Base-by-base conservation (phyloP, 2,113 vertebrate genomes). In the Tragelaphus strepsiceros region DNA sequence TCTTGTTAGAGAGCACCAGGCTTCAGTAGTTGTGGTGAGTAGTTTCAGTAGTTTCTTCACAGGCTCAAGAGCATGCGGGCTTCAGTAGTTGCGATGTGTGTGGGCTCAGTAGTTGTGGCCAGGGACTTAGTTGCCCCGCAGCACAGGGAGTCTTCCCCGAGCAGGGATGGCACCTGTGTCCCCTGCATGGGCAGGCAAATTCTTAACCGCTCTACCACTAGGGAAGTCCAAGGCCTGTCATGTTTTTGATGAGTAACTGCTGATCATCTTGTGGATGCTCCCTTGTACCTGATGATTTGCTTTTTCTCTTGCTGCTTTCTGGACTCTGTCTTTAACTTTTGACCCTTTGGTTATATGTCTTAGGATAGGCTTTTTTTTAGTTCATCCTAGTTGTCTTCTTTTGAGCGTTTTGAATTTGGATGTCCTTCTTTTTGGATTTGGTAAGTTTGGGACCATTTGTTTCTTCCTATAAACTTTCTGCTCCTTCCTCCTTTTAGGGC, bases 11-110 rank as follows among this genome's bases (percentile, higher is more conserved):
- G 39, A 77, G 71, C 39, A 77, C 39, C 35, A 14, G 71, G 35
- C 39, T 77, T 77, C 35, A 43, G 71, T 7, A 77, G 11, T 43
- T 43, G 71, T 43, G 64, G 17, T 35, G 35, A 13, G 22, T 77
- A 26, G 35, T 43, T 22, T 43, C 22, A 43, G 71, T 26, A 43
- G 71, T 77, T 43, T 19, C n/a, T 71, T 43, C 71, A 77, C 71
- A 77, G 71, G 39, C 71, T 43, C 35, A 14, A 14, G 21, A 0
- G 35, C 3, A 3, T 7, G 12, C 0, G 11, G 71, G 22, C 35
- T 77, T 14, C 22, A 77, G 22, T 13, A 43, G 35, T 16, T 77
- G 35, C 3, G 3, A 2, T 35, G 22, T 77, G 35, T 43, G 39
- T 43, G 71, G 71, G 24, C 22, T 43, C 71, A 26, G 22, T 77